Percentiles rank a stretch among this genome's conserved stretches.
Conservation (phyloP, 2,888 invertebrate species). For the Acholoe squamosa region DNA sequence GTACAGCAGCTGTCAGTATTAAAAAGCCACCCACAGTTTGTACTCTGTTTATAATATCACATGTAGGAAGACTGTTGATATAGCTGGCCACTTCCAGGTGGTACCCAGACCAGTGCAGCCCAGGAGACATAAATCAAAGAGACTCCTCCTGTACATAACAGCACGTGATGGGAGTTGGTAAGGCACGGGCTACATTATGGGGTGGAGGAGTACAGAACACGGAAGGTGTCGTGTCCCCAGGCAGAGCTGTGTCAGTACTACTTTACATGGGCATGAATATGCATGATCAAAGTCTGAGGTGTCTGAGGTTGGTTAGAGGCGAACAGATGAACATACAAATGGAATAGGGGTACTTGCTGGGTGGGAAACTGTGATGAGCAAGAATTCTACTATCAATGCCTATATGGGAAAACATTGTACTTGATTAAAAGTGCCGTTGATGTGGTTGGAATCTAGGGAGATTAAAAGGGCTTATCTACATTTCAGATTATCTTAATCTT, state of each 20-base stretch:
- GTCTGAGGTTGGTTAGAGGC: background rate
- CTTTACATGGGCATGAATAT: conserved; percentile 37
- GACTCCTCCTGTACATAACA: background rate
- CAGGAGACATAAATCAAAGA: conserved; percentile 2
- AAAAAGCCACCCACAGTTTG: conserved; percentile 15
- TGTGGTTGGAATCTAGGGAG: no score
- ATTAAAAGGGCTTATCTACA: no score
- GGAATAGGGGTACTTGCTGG: background rate
- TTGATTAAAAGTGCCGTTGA: background rate
- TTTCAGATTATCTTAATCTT: no score
- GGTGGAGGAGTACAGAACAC: background rate
- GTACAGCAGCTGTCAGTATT: background rate
- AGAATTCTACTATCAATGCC: no score
- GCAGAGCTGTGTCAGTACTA: background rate
- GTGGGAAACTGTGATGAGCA: background rate
- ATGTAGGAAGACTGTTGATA: background rate
- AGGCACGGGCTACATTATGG: background rate
- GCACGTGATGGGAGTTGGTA: background rate
- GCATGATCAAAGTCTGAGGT: background rate
- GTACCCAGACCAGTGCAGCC: background rate
- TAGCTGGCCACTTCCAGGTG: conserved; percentile 14
- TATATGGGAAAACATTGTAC: background rate
- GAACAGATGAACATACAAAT: background rate
- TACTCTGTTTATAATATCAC: background rate
- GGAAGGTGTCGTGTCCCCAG: background rate